Base-by-base conservation (phyloP, 2,888 invertebrate genomes). In the Pemphredon lugubris region DNA sequence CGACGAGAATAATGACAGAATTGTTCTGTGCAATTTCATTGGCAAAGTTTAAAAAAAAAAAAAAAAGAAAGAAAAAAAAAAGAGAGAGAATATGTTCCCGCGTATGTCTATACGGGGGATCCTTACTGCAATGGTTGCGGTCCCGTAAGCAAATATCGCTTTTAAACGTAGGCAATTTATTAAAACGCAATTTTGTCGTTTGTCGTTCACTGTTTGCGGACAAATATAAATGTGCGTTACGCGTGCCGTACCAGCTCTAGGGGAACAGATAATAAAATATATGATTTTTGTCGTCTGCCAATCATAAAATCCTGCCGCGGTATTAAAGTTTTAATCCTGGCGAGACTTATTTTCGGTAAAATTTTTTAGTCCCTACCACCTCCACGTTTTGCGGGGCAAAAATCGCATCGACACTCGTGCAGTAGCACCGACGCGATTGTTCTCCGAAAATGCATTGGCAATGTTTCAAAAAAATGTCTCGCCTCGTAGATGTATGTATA, bases 11-110 rank as follows among this genome's bases (percentile, higher is more conserved):
- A 47, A 53, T 55, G 54, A 71, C 55, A 50, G 51, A 37, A 61
- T 71, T 71, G 61, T 71, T 47, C 50, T 45, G 40, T 11, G 30
- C 20, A 44, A 59, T 59, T 63, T n/a, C 58, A 51, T 50, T 63
- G 71, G 67, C 44, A 53, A 13, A 26, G 37, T 53, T 47, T 32
- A 53, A 50, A 50, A 32, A 39, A 16, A 39, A 37, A 16, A 26
- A 26, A 26, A 26, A 26, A 26, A 5, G 26, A 26, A 7, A 26
- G 26, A 7, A 26, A 26, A 26, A 26, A 26, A 26, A 26, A 26
- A 26, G 26, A 26, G 26, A 26, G 26, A 26, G 26, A 26, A 26
- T 58, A 14, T 20, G 34, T 37, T 7, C 4, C 13, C 1, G 18
- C 30, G 16, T 16, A 44, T 2, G n/a, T 26, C 14, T 20, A 59